phyloP scores from a whole-genome alignment of 1,140 invertebrate genomes.

The Nephila pilipes region DNA sequence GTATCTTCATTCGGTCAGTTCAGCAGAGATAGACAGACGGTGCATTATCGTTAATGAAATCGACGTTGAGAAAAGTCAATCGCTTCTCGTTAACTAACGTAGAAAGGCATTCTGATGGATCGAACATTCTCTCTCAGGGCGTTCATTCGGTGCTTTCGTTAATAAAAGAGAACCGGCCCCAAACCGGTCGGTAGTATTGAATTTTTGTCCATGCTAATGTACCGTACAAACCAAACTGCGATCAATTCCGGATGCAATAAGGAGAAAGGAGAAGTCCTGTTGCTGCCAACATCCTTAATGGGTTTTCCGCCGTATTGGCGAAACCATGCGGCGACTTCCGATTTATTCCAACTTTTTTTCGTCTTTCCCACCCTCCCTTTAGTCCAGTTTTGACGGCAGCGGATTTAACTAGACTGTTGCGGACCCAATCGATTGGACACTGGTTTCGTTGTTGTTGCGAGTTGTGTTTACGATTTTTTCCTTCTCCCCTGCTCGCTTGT shows the following conservation, averaged over 20 bases:
- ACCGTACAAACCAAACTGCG: background rate
- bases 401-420: slow-evolving; percentile 19
- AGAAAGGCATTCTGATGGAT: background rate
- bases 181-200: slow-evolving; percentile 2
- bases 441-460: background rate
- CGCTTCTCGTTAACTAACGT: background rate
- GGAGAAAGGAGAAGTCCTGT: background rate
- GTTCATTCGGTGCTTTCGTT: background rate
- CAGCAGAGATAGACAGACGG: background rate
- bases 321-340: slow-evolving; percentile 40
- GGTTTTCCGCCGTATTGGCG: slow-evolving; percentile 23
- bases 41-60: background rate
- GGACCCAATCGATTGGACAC: background rate
- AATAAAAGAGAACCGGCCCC: background rate
- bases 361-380: background rate
- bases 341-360: background rate
- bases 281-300: slow-evolving; percentile 19
- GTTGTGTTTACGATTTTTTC: background rate
- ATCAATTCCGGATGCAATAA: slow-evolving; percentile 33
- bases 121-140: background rate
- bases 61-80: background rate
- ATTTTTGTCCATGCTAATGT: slow-evolving; percentile 47
- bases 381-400: slow-evolving; percentile 8
- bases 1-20: background rate
- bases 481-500: background rate